phyloP scores from a whole-genome alignment of 2,797 vertebrate genomes.

The Chrysocyon brachyurus region DNA sequence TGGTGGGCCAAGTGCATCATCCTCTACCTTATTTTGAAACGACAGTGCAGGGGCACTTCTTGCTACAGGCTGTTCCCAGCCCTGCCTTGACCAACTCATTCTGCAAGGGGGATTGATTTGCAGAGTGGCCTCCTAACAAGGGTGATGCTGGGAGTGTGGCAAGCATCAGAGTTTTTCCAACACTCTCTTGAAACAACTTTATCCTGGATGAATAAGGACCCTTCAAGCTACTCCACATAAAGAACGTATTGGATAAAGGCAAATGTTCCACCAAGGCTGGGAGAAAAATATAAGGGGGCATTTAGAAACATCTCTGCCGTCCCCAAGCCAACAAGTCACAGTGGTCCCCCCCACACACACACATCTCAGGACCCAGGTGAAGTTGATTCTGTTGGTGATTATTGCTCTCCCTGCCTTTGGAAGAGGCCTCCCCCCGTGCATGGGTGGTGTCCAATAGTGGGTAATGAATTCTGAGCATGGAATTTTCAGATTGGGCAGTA shows the following conservation, averaged over 20 bases:
- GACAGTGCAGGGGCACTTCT: background rate
- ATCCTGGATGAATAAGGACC: background rate
- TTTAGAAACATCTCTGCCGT: background rate
- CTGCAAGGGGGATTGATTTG: background rate
- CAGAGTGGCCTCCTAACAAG: background rate
- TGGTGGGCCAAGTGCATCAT: background rate
- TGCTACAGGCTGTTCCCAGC: no score
- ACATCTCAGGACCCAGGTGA: background rate
- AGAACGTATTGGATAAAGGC: background rate
- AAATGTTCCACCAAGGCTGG: background rate
- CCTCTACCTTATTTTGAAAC: background rate
- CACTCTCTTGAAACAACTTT: background rate
- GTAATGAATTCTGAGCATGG: background rate
- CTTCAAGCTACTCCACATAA: background rate
- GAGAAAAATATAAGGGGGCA: background rate
- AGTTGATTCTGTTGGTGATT: background rate
- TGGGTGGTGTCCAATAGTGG: no score
- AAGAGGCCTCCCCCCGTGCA: background rate
- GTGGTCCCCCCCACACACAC: background rate
- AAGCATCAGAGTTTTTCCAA: background rate
- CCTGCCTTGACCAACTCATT: background rate
- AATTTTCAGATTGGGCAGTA: background rate
- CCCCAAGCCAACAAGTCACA: background rate
- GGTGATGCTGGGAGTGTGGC: background rate
- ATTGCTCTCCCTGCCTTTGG: background rate